Evolutionary conservation across 2,113 vertebrate genomes (phyloP).

Genomic region (Oxygymnocypris stewartii): DNA sequence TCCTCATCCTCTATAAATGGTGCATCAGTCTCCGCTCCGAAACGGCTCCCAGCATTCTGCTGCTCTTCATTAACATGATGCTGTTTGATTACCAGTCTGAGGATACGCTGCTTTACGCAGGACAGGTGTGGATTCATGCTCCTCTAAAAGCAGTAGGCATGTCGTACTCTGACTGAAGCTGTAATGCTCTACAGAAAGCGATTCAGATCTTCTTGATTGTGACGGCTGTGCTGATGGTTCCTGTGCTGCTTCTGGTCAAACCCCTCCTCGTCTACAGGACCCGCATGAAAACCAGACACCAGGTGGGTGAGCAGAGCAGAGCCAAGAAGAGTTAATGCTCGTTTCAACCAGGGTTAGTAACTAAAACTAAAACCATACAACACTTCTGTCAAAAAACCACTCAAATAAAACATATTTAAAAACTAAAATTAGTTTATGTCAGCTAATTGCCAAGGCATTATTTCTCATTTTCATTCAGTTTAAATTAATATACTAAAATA

Average conservation of each 20-base stretch:
- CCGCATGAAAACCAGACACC: constrained; percentile 34
- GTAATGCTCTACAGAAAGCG: constrained; percentile 45
- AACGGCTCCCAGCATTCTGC: constrained; percentile 60
- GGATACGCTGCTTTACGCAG: constrained; percentile 46
- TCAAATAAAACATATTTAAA: too few relatives aligned
- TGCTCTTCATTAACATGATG: constrained; percentile 69
- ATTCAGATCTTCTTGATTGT: constrained; percentile 62
- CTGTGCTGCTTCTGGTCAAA: constrained; percentile 61
- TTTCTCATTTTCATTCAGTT: too few relatives aligned
- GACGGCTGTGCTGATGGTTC: constrained; percentile 59
- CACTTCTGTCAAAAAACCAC: too few relatives aligned
- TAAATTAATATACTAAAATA: neutral
- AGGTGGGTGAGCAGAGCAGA: constrained; percentile 11
- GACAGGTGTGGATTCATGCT: constrained; percentile 50
- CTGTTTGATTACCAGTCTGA: constrained; percentile 56
- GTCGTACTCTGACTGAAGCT: neutral
- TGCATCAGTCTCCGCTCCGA: constrained; percentile 47
- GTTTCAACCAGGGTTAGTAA: neutral
- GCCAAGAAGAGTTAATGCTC: neutral
- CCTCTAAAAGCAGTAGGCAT: neutral
- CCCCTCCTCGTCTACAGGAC: constrained; percentile 58
- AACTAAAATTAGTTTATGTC: neutral
- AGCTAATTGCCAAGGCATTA: neutral
- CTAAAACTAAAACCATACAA: neutral
- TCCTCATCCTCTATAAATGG: constrained; percentile 66